Percentiles rank a stretch among this genome's conserved stretches.
Conservation (phyloP, 2,888 invertebrate genomes). For the Girardia tigrina region DNA sequence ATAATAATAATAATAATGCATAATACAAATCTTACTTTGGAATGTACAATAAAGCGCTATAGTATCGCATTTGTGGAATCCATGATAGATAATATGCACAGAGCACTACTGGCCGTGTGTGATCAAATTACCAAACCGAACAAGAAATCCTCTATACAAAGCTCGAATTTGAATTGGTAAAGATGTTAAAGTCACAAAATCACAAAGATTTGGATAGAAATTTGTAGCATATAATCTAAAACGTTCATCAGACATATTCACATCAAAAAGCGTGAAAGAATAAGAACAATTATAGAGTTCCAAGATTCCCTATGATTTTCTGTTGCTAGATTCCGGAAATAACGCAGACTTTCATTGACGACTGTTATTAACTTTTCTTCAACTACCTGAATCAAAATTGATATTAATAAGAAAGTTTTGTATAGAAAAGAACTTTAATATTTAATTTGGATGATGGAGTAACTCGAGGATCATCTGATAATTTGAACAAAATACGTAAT, state of each 20-base stretch:
- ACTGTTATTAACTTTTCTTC: conserved; percentile 53
- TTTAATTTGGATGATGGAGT: not conserved
- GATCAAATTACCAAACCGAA: not conserved
- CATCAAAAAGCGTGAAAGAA: conserved; percentile 58
- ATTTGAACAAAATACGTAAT: conserved; percentile 76
- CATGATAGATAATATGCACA: no score
- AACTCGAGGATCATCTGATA: conserved; percentile 70
- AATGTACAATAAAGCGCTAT: no score
- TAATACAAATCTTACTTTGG: no score
- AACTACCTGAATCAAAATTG: not conserved
- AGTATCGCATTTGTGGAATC: no score
- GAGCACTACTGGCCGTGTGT: not conserved
- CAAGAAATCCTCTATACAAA: not conserved
- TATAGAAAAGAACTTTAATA: not conserved
- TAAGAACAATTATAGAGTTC: conserved; percentile 73
- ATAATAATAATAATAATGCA: no score
- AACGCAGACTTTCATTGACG: conserved; percentile 74
- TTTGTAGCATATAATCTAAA: not conserved
- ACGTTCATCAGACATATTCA: not conserved
- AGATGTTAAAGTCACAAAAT: not conserved
- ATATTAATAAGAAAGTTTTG: not conserved
- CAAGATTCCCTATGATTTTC: conserved; percentile 85
- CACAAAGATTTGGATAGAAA: not conserved
- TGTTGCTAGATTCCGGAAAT: conserved; percentile 71
- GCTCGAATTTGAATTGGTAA: not conserved